These are phyloP conservation scores for Procavia capensis DNA, from an alignment of 2,113 vertebrate species.

Conservation along the genomic window DNA sequence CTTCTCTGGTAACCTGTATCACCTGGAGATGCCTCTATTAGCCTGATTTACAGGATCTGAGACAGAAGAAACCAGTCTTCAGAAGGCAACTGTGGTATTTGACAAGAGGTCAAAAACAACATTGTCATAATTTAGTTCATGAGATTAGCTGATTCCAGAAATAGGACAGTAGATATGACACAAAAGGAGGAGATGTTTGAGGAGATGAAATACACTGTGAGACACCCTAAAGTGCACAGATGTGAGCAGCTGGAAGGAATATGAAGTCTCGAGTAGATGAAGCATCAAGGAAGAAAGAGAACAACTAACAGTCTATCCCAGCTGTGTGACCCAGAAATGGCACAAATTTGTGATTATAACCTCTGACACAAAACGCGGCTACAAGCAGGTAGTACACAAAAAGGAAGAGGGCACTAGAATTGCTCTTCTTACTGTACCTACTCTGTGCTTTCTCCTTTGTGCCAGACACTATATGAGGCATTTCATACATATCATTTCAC, in stretches of 20 bases:
- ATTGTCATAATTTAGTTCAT: neutral
- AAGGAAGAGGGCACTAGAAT: neutral
- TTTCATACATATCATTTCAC: neutral
- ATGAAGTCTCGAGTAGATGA: neutral
- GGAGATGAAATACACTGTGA: neutral
- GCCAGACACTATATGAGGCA: neutral
- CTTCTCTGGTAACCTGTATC: neutral
- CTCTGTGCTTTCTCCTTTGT: neutral
- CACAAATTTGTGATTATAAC: neutral
- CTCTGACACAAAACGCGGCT: neutral
- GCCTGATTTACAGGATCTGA: neutral
- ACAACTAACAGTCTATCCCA: too few relatives aligned
- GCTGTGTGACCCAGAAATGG: neutral
- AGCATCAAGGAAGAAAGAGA: neutral
- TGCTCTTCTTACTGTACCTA: neutral
- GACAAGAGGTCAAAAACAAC: neutral
- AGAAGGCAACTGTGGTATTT: neutral
- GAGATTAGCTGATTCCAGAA: neutral
- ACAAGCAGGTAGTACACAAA: neutral
- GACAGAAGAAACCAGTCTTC: neutral
- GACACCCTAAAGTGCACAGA: neutral
- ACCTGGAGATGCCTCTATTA: neutral
- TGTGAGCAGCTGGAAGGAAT: neutral
- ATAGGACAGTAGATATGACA: too few relatives aligned
- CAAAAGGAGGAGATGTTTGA: neutral